Evolutionary conservation across 2,113 vertebrate species (phyloP), one percentile per base, ranked within the genome.

Genomic region (Pelecanus crispus): DNA sequence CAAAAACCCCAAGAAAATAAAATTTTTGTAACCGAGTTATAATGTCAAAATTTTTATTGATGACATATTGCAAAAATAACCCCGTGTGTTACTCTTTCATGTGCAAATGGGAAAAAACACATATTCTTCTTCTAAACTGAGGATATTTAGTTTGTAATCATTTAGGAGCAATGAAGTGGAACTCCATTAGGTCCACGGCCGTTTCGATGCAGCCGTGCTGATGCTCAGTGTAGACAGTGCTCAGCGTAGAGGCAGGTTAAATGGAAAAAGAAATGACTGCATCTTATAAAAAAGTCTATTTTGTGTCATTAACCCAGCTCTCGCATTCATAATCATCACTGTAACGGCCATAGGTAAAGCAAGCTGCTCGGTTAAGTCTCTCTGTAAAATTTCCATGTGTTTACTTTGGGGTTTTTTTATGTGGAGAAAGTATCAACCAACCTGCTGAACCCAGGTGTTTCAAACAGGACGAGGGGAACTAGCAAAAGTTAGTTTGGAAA

Each of bases 151-250:
- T 87, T 82, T 94, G 82, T 45, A 80, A 80, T 91, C 80, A 81
- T 40, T 71, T 67, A 56, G 80, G 91, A 70, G 92, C 88, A 31
- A 66, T 86, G 86, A 28, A 40, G 66, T 81, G 88, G 90, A 95
- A 67, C 88, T 86, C 82, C 65, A 32, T 74, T 13, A 67, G 89
- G 52, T 21, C 38, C 4, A 2, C 7, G 86, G 86, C 40, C 0
- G 0, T 61, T 78, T 18, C 1, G 2, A 29, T 29, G 73, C 68
- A 7, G 52, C 79, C 5, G 17, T 3, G 28, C 66, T 31, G 75
- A 14, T 84, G 75, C 72, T 86, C 32, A 0, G 81, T 5, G 66
- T 12, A 88, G 87, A 16, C 59, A 29, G 32, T 10, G 47, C 45
- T 62, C 34, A 19, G 59, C 1, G 0, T 2, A 49, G 47, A 56